A percentile compares a stretch with the other conserved stretches of the same genome.
Conservation (phyloP, 2,797 vertebrate genomes). For the Cottoperca gobio region DNA sequence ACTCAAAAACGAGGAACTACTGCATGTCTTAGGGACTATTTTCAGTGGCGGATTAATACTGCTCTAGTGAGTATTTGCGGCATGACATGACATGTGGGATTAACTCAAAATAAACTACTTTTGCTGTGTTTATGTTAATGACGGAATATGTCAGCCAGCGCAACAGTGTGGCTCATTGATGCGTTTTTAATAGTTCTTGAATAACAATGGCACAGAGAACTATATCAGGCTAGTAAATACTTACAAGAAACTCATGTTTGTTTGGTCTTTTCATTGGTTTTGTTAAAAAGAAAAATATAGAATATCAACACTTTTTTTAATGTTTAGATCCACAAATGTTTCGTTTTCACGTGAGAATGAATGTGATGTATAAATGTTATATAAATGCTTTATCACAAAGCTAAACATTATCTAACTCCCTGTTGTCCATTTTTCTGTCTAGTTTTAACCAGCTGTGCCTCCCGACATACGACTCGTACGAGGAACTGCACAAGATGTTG, state of each 20-base stretch:
- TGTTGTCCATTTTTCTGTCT: conserved; percentile 11
- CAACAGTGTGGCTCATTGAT: not conserved
- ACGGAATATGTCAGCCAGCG: too few relatives aligned
- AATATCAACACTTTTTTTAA: not conserved
- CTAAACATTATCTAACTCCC: not conserved
- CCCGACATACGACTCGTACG: conserved; percentile 98
- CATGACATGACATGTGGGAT: conserved; percentile 1
- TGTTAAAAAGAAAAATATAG: not conserved
- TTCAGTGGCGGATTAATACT: not conserved
- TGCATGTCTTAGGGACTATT: not conserved
- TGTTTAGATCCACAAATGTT: not conserved
- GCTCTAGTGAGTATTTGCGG: not conserved
- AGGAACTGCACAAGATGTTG: conserved; percentile 98
- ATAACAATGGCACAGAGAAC: conserved; percentile 4
- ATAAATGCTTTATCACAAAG: not conserved
- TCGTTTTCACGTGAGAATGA: not conserved
- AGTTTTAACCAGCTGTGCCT: conserved; percentile 99
- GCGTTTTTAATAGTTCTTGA: conserved; percentile 21
- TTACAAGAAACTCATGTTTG: not conserved
- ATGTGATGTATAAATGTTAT: not conserved
- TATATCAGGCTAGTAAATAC: conserved; percentile 1
- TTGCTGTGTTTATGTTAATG: not conserved
- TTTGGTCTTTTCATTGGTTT: not conserved
- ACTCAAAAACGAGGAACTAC: not conserved
- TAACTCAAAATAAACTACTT: not conserved